Percentiles rank a stretch among this genome's conserved stretches.
Conservation (phyloP, 2,888 invertebrate genomes). For the Lycocerus yunnanus region DNA sequence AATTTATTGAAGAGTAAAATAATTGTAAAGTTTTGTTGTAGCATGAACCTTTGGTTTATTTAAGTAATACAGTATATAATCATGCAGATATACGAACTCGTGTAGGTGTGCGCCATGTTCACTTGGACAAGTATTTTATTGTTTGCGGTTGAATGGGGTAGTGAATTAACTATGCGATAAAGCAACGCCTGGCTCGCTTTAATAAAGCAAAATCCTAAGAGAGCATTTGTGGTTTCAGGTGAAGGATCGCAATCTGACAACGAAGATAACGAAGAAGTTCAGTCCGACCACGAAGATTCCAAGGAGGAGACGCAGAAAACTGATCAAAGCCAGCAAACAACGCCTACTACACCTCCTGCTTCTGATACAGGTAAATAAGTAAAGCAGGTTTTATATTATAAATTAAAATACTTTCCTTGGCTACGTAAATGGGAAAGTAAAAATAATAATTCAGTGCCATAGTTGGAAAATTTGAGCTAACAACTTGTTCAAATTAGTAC, state of each 20-base stretch:
- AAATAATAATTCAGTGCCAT: neutral
- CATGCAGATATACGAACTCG: neutral
- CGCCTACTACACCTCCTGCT: conserved; percentile 54
- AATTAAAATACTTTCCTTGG: no score
- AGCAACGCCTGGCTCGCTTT: neutral
- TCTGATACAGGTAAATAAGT: conserved; percentile 39
- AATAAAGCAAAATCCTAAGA: neutral
- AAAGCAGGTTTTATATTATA: neutral
- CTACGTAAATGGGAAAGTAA: no score
- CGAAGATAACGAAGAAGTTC: conserved; percentile 28
- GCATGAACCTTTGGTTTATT: neutral
- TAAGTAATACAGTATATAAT: neutral
- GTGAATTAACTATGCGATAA: neutral
- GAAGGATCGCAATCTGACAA: conserved; percentile 45
- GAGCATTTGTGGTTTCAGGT: conserved; percentile 22
- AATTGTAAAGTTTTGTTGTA: neutral
- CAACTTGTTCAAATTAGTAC: neutral
- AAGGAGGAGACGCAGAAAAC: conserved; percentile 53
- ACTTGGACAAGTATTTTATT: neutral
- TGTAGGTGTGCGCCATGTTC: neutral
- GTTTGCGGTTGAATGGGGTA: neutral
- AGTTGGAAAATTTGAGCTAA: neutral
- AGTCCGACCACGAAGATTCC: conserved; percentile 41
- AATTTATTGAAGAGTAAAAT: neutral
- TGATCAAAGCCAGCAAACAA: conserved; percentile 57